phyloP scores from a whole-genome alignment of 2,888 invertebrate species.

The Cecidostiba fungosa region DNA sequence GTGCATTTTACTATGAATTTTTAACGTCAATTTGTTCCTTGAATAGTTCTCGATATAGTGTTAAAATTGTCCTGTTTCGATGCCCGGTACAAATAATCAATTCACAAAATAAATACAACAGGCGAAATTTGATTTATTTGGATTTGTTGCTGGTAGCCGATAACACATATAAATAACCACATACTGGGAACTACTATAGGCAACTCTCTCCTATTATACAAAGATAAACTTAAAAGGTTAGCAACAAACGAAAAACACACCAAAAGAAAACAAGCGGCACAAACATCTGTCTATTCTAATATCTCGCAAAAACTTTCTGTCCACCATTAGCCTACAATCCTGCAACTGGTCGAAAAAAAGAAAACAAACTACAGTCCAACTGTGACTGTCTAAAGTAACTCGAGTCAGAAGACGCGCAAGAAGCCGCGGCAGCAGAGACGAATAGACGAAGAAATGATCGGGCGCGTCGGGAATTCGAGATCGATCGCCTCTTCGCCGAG shows the following conservation, averaged over 20 bases:
- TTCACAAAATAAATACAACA: no score
- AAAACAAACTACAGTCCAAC: neutral
- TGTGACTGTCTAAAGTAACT: neutral
- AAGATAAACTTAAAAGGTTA: neutral
- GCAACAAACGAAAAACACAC: neutral
- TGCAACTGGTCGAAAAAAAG: neutral
- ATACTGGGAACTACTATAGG: no score
- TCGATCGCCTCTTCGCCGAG: constrained; percentile 16
- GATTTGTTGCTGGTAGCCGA: no score
- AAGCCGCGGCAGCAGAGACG: neutral
- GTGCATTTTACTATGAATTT: no score
- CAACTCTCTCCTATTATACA: neutral
- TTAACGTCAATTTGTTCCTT: no score
- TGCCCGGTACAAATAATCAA: no score
- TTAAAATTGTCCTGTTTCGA: no score
- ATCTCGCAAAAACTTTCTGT: neutral
- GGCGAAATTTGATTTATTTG: no score
- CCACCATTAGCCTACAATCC: neutral
- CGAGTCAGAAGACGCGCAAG: neutral
- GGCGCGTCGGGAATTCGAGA: constrained; percentile 11
- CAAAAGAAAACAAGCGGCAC: neutral
- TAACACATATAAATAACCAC: no score
- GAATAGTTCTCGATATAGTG: no score
- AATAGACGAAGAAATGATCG: constrained; percentile 2
- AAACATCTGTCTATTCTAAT: neutral